Evolutionary conservation across 2,797 vertebrate genomes (phyloP).

Genomic region (Pantherophis alleghaniensis): DNA sequence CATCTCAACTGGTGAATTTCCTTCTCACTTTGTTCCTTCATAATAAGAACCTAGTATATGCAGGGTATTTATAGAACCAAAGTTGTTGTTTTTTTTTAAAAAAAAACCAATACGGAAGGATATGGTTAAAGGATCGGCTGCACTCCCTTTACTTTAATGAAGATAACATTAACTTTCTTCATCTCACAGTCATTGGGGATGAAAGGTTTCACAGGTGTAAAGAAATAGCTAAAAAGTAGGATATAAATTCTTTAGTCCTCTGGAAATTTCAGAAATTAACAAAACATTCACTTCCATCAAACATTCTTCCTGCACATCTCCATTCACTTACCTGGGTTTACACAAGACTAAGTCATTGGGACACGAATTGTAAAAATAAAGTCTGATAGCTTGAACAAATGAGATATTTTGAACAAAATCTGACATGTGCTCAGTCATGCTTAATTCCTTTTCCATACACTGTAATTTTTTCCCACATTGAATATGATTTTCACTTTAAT

Average conservation of each 20-base stretch:
- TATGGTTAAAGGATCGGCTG: conserved; percentile 20
- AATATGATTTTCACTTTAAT: background rate
- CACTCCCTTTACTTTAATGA: background rate
- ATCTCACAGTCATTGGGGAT: conserved; percentile 15
- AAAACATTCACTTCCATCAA: background rate
- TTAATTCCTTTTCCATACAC: background rate
- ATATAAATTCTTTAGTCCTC: background rate
- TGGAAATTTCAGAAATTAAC: conserved; percentile 6
- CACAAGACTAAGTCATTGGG: background rate
- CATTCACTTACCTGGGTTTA: background rate
- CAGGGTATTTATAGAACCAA: conserved; percentile 28
- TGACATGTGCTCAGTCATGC: background rate
- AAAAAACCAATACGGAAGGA: conserved; percentile 17
- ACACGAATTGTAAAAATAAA: background rate
- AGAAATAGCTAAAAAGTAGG: background rate
- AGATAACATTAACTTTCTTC: conserved; percentile 26
- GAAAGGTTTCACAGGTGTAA: conserved; percentile 22
- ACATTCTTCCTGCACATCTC: background rate
- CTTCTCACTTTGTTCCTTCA: conserved; percentile 23
- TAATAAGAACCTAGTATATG: conserved; percentile 26
- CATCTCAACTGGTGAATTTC: conserved; percentile 22
- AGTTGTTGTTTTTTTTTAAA: background rate
- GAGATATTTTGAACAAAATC: background rate
- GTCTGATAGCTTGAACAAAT: background rate
- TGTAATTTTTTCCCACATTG: background rate